A percentile compares a stretch with the other conserved stretches of the same genome.
Conservation (phyloP, 1,140 invertebrate species). For the Atta cephalotes region DNA sequence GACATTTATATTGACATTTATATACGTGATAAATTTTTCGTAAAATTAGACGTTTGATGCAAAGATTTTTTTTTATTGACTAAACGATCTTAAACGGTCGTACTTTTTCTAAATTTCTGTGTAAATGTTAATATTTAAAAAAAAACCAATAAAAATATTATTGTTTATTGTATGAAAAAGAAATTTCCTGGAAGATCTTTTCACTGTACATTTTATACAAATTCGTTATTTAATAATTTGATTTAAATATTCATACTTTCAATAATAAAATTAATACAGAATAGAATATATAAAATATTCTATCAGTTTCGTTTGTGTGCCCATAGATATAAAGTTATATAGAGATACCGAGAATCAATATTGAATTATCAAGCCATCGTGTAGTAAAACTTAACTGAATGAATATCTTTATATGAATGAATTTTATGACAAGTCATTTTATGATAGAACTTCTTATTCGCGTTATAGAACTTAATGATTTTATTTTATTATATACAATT, state of each 20-base stretch:
- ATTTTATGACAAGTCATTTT: slow-evolving; percentile 73
- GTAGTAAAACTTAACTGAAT: slow-evolving; percentile 64
- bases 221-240: neutral
- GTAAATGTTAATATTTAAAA: neutral
- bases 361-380: slow-evolving; percentile 31
- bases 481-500: slow-evolving; percentile 74
- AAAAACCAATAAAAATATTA: neutral
- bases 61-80: neutral
- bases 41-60: neutral
- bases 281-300: slow-evolving; percentile 15
- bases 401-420: slow-evolving; percentile 77
- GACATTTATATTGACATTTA: neutral
- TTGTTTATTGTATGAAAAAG: neutral
- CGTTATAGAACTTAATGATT: slow-evolving; percentile 70
- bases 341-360: slow-evolving; percentile 1
- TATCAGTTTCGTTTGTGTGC: neutral
- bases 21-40: neutral
- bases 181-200: neutral
- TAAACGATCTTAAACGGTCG: neutral
- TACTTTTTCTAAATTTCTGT: neutral
- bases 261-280: slow-evolving; percentile 10
- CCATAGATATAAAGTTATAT: neutral
- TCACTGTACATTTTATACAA: neutral
- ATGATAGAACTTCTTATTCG: slow-evolving; percentile 54
- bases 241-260: neutral